Evolutionary conservation across 2,797 vertebrate genomes (phyloP).

Genomic region (Serranus cabrilla): DNA sequence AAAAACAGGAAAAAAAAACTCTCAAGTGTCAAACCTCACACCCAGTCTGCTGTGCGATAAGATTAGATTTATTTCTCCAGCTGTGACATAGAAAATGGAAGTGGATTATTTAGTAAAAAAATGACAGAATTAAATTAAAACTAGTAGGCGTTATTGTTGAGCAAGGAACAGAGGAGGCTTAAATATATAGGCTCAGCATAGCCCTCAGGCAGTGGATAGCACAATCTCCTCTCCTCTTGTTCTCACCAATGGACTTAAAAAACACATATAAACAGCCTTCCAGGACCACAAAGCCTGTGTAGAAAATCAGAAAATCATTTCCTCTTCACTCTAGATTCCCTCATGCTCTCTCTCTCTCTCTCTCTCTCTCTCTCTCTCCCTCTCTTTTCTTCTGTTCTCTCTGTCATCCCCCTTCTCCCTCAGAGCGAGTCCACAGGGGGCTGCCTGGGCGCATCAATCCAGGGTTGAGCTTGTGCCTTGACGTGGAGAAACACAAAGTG

Average conservation of each 20-base stretch:
- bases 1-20: conserved; percentile 51
- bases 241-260: conserved; percentile 79
- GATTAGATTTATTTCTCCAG: conserved; percentile 80
- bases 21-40: conserved; percentile 63
- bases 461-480: conserved; percentile 73
- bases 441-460: conserved; percentile 80
- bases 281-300: conserved; percentile 79
- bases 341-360: conserved; percentile 36
- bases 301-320: conserved; percentile 81
- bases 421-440: conserved; percentile 69
- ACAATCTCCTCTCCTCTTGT: conserved; percentile 79
- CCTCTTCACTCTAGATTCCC: conserved; percentile 69
- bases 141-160: conserved; percentile 84
- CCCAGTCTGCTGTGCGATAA: conserved; percentile 72
- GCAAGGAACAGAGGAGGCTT: conserved; percentile 80
- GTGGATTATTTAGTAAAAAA: conserved; percentile 79
- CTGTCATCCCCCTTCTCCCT: conserved; percentile 71
- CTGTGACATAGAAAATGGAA: conserved; percentile 75
- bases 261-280: conserved; percentile 75
- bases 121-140: conserved; percentile 83
- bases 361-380: conserved; percentile 39
- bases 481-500: conserved; percentile 79
- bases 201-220: conserved; percentile 80
- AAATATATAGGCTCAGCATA: conserved; percentile 79
- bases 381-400: conserved; percentile 57